A percentile compares a stretch with the other conserved stretches of the same genome.
These are phyloP conservation scores for Linhomoeus sp. DNA, from an alignment of 2,888 invertebrate genomes.

Conservation along the genomic window DNA sequence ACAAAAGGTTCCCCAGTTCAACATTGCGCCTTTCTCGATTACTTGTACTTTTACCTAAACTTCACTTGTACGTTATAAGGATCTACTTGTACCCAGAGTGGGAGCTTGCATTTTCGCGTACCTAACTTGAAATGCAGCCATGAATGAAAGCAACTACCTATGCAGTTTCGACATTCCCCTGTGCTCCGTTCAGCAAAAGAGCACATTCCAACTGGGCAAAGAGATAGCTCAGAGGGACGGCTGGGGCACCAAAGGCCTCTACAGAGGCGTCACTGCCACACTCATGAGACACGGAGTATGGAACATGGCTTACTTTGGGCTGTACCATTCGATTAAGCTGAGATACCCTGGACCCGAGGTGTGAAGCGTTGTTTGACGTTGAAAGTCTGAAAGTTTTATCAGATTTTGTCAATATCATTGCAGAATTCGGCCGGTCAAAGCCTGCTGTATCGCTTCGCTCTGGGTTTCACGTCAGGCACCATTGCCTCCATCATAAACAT, in stretches of 20 bases:
- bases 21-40: neutral
- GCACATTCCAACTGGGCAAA: constrained; percentile 57
- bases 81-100: no score
- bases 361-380: constrained; percentile 3
- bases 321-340: constrained; percentile 74
- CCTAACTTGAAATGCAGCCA: no score
- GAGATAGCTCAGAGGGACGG: constrained; percentile 56
- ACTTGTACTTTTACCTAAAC: no score
- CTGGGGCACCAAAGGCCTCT: constrained; percentile 54
- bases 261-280: constrained; percentile 70
- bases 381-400: constrained; percentile 14
- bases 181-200: constrained; percentile 29
- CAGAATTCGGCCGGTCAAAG: neutral
- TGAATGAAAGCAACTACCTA: no score
- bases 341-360: constrained; percentile 29
- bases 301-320: constrained; percentile 82
- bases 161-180: no score
- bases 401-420: no score
- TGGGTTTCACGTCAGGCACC: constrained; percentile 69
- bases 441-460: constrained; percentile 36
- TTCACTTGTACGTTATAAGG: no score
- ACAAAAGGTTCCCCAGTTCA: no score
- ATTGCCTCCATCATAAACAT: constrained; percentile 69
- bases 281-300: constrained; percentile 70
- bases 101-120: no score